Evolutionary conservation across 1,140 invertebrate species (phyloP), one percentile per base, ranked within the genome.

Genomic region (Aporrectodea caliginosa): DNA sequence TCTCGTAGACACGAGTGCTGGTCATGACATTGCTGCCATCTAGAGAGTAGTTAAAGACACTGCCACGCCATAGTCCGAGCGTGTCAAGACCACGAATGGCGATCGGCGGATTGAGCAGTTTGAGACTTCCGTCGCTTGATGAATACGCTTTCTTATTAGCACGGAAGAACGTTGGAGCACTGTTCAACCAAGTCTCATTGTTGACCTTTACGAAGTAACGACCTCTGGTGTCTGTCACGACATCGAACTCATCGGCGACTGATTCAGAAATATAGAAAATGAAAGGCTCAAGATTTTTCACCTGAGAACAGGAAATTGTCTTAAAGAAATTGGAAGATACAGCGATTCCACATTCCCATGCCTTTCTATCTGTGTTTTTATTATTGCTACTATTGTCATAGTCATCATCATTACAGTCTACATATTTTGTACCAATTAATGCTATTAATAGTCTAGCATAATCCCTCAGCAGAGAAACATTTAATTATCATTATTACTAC

Each of bases 221-320:
- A 58, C 69, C 32, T 12, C 43, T 29, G 6, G 29, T 58, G 27
- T 71, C 33, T 2, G 75, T 33, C 27, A 33, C 69, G 69, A 58
- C 22, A 58, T 6, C 6, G 22, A 79, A 1, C 14, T 80, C 85
- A n/a, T n/a, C n/a, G n/a, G n/a, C n/a, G n/a, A n/a, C n/a, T n/a
- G n/a, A n/a, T n/a, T n/a, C n/a, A n/a, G n/a, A n/a, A n/a, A n/a
- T n/a, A n/a, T n/a, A n/a, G n/a, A n/a, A n/a, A n/a, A n/a, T n/a
- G n/a, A n/a, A n/a, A n/a, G n/a, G n/a, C n/a, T n/a, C n/a, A n/a
- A n/a, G n/a, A n/a, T n/a, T n/a, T n/a, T n/a, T n/a, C n/a, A n/a
- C n/a, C n/a, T n/a, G n/a, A n/a, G n/a, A n/a, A n/a, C n/a, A n/a
- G n/a, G n/a, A n/a, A n/a, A n/a, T n/a, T n/a, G n/a, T n/a, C n/a